phyloP scores from a whole-genome alignment of 2,888 invertebrate genomes.

The Disparrhopalites patrizii region DNA sequence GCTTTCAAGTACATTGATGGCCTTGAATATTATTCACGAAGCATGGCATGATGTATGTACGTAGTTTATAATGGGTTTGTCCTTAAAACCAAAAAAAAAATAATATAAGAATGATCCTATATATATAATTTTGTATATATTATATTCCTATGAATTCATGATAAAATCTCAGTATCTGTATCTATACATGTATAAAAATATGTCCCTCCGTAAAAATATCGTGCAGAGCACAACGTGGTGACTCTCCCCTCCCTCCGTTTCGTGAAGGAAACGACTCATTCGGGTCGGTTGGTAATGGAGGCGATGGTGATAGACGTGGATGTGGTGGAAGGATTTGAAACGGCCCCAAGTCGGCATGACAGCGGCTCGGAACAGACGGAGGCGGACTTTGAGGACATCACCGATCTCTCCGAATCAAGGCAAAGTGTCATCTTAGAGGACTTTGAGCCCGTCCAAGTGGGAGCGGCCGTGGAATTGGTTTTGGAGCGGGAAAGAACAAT shows the following conservation, averaged over 20 bases:
- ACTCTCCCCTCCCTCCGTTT: conserved; percentile 83
- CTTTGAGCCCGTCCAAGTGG: conserved; percentile 24
- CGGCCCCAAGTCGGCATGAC: conserved; percentile 22
- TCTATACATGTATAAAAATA: neutral
- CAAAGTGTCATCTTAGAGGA: conserved; percentile 18
- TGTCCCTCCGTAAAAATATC: no score
- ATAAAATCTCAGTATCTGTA: no score
- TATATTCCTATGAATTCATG: neutral
- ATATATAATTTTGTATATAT: neutral
- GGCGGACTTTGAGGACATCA: conserved; percentile 30
- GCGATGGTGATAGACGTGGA: conserved; percentile 81
- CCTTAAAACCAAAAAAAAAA: no score
- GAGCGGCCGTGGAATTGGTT: conserved; percentile 25
- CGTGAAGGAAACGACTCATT: conserved; percentile 82
- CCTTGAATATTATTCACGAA: conserved; percentile 11
- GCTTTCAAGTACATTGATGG: no score
- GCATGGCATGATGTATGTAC: no score
- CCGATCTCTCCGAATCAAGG: conserved; percentile 24
- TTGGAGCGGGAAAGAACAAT: conserved; percentile 24
- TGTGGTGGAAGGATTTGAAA: conserved; percentile 9
- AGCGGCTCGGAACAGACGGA: conserved; percentile 27
- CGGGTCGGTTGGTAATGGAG: conserved; percentile 83
- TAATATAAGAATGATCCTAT: no score
- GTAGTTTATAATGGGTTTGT: neutral
- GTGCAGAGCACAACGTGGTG: conserved; percentile 74